phyloP scores from a whole-genome alignment of 2,113 vertebrate species.

The Rhagologus leucostigma region DNA sequence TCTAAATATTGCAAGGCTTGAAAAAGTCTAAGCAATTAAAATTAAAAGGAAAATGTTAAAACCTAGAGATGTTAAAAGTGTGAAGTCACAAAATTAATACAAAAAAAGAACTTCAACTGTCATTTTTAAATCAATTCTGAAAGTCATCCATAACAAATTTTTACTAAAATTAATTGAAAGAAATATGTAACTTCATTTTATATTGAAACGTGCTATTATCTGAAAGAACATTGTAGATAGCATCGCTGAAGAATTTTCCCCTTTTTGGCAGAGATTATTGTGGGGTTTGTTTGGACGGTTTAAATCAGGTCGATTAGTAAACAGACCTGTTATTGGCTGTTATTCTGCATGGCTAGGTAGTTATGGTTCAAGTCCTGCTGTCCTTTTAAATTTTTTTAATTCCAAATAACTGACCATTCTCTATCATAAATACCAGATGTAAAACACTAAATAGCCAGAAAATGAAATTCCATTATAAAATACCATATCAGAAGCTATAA shows the following conservation, averaged over 20 bases:
- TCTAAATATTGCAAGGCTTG: not conserved
- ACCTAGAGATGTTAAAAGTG: not conserved
- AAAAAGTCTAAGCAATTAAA: not conserved
- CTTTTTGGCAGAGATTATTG: not conserved
- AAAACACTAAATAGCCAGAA: not conserved
- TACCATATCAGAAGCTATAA: not conserved
- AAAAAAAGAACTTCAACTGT: not conserved
- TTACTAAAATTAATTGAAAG: not conserved
- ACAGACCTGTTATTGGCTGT: not conserved
- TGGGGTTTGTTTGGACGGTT: not conserved
- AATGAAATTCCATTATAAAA: constrained; percentile 1
- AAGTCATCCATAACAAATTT: not conserved
- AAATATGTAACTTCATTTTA: not conserved
- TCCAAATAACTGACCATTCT: not conserved
- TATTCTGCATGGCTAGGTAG: not conserved
- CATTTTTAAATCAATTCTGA: not conserved
- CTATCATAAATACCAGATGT: not conserved
- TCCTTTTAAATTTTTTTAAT: not conserved
- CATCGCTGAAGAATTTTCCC: not conserved
- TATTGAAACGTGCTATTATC: not conserved
- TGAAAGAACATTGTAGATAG: not conserved
- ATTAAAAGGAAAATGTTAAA: not conserved
- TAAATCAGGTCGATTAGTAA: not conserved
- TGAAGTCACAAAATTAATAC: not conserved
- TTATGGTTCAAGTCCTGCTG: not conserved